Base-by-base conservation (phyloP, 64 coral and sea anemone species). In the Actinia equina region DNA sequence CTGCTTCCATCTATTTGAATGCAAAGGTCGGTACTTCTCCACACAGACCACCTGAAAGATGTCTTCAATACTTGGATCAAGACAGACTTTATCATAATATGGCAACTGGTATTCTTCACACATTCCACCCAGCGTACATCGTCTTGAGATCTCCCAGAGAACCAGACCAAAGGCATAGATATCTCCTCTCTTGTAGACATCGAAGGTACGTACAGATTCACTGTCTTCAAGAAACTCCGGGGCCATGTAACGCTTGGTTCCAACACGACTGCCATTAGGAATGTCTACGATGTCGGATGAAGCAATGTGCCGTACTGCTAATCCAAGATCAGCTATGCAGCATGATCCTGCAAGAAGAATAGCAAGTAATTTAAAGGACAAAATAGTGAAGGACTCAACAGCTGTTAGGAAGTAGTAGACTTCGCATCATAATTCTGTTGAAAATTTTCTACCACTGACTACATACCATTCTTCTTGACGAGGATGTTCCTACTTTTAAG, bases 401-500 rank as follows among this genome's bases (percentile, higher is more conserved):
- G 20, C 17, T 17, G 0, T 17, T 20, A 63, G 60, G 30, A 37
- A 37, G 30, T 37, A 37, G 30, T 0, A 37, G 30, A 37, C 30
- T 37, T 37, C 0, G 30, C 30, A 37, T 0, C 30, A 37, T 37
- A 37, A 37, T 37, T 37, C 30, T 37, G 30, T 37, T 37, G 1
- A 37, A 37, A 37, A 37, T 0, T 0, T 37, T 49, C 46, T 49
- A 49, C 46, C 46, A 49, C 46, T 49, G 7, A 79, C n/a, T 22
- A 81, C 78, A 37, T 81, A 81, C 78, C 78, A 81, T 81, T 81
- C 17, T 37, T 81, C 61, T 95, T 99, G 44, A 99, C 97, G 45
- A 99, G 67, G n/a, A 99, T 99, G 64, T 99, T 99, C 44, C 94
- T 99, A 26, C 93, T 90, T 82, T 99, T 99, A 14, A 99, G 85